phyloP scores from a whole-genome alignment of 2,888 invertebrate species.

The Anorthoa munda region DNA sequence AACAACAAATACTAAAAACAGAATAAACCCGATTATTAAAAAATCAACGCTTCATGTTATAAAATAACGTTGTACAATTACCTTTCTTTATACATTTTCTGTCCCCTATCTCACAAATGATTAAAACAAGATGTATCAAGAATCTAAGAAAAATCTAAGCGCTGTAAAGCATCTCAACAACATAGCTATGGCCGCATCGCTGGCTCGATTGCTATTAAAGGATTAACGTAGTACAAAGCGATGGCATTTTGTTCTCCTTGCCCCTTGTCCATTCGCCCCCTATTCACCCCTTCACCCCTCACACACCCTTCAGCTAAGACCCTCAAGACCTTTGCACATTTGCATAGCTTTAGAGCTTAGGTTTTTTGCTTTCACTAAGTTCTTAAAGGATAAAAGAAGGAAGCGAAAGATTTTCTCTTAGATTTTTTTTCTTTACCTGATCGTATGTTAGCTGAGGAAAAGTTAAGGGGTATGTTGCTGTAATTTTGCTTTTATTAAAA shows the following conservation, averaged over 20 bases:
- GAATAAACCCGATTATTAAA: too few relatives aligned
- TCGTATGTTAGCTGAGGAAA: constrained; percentile 43
- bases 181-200: constrained; percentile 67
- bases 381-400: constrained; percentile 86
- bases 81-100: too few relatives aligned
- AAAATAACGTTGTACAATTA: too few relatives aligned
- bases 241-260: constrained; percentile 87
- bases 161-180: constrained; percentile 34
- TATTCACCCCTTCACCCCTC: constrained; percentile 50
- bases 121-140: background rate
- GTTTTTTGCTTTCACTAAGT: constrained; percentile 83
- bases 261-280: constrained; percentile 83
- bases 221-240: constrained; percentile 88
- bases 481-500: background rate
- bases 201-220: constrained; percentile 88
- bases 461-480: constrained; percentile 11
- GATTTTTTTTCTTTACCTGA: constrained; percentile 64
- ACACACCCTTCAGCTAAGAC: constrained; percentile 72
- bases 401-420: constrained; percentile 69
- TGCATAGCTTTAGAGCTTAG: constrained; percentile 89
- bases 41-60: too few relatives aligned
- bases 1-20: too few relatives aligned
- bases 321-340: constrained; percentile 89
- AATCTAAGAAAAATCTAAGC: constrained; percentile 30
- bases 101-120: background rate